phyloP scores from a whole-genome alignment of 2,888 invertebrate species.

The Phlogophora meticulosa region DNA sequence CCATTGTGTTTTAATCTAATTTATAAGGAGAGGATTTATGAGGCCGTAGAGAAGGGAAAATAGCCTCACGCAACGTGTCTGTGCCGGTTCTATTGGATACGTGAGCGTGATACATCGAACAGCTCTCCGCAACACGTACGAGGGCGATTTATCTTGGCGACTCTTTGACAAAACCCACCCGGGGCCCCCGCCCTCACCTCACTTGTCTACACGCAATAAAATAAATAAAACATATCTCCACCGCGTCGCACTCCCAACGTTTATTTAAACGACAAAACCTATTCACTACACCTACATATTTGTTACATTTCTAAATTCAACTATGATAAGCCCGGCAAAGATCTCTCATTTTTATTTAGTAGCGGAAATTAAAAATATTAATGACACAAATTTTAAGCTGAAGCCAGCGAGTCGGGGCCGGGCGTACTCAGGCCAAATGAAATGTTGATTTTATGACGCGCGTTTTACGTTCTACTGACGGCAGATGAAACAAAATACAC shows the following conservation, averaged over 20 bases:
- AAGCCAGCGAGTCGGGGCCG: constrained; percentile 69
- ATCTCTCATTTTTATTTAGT: constrained; percentile 66
- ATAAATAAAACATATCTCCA: constrained; percentile 68
- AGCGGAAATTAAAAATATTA: constrained; percentile 79
- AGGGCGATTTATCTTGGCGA: constrained; percentile 78
- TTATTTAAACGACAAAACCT: constrained; percentile 30
- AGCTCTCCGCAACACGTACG: constrained; percentile 79
- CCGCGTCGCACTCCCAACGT: constrained; percentile 6
- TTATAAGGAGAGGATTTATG: constrained; percentile 85
- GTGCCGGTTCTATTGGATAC: constrained; percentile 82
- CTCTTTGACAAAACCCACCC: constrained; percentile 73
- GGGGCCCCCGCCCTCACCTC: constrained; percentile 40
- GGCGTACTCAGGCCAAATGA: constrained; percentile 78
- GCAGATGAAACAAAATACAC: constrained; percentile 89
- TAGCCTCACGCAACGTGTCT: constrained; percentile 84
- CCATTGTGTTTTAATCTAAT: constrained; percentile 82
- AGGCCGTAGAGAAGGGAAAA: constrained; percentile 78
- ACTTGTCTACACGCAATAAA: constrained; percentile 77
- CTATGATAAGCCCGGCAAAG: constrained; percentile 54
- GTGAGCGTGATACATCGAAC: constrained; percentile 81
- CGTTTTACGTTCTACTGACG: constrained; percentile 80
- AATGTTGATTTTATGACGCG: constrained; percentile 86
- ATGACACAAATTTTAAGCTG: constrained; percentile 81
- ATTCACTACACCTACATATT: constrained; percentile 49
- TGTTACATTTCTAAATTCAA: constrained; percentile 47